A percentile compares a stretch with the other conserved stretches of the same genome.
Evolutionary conservation across 2,888 invertebrate genomes (phyloP).

Genomic region (Drosophila villosipedis): DNA sequence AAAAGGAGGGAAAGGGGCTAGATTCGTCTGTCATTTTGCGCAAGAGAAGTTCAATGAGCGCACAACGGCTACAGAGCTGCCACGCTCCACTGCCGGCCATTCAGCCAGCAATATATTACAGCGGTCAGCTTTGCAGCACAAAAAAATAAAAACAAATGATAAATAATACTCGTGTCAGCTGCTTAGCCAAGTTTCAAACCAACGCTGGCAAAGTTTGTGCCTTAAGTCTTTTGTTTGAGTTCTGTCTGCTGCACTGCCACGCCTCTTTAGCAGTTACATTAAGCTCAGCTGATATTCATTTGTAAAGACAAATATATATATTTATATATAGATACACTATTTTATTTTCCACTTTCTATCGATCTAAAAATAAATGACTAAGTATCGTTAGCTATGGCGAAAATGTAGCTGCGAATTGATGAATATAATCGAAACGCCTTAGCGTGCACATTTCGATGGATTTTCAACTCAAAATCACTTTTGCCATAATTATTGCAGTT

Average conservation of each 20-base stretch:
- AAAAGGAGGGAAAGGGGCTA: background rate
- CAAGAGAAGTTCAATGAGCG: constrained; percentile 79
- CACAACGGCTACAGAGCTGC: constrained; percentile 53
- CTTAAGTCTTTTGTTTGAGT: constrained; percentile 57
- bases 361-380: background rate
- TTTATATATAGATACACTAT: background rate
- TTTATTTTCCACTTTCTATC: constrained; percentile 15
- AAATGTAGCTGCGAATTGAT: constrained; percentile 33
- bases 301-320: background rate
- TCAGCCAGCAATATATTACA: constrained; percentile 22
- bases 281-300: constrained; percentile 7
- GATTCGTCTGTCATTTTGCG: constrained; percentile 63
- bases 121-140: constrained; percentile 18
- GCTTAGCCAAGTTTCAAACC: constrained; percentile 47
- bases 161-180: constrained; percentile 18
- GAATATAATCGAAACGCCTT: constrained; percentile 42
- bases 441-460: constrained; percentile 58
- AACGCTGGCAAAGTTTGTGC: constrained; percentile 50
- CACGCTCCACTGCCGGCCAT: constrained; percentile 65
- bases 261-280: background rate
- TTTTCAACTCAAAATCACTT: constrained; percentile 59
- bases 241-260: constrained; percentile 13
- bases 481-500: constrained; percentile 67
- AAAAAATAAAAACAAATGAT: background rate
- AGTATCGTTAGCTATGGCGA: constrained; percentile 29